phyloP scores from a whole-genome alignment of 1,140 invertebrate genomes.

The Alviniconcha marisindica region DNA sequence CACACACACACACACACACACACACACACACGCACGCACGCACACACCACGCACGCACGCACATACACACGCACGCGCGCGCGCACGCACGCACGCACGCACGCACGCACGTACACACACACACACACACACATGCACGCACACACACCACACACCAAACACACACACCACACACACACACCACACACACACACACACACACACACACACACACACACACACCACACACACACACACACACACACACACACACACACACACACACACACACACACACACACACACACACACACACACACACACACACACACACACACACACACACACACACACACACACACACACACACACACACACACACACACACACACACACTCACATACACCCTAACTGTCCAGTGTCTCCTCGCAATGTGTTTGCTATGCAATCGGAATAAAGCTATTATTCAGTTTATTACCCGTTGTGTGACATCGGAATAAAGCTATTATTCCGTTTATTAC shows the following conservation, averaged over 20 bases:
- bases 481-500: too few relatives aligned
- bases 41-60: background rate
- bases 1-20: background rate
- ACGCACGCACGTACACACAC: background rate
- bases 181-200: background rate
- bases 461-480: too few relatives aligned
- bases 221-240: background rate
- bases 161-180: constrained; percentile 1
- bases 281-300: background rate
- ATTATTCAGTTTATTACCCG: too few relatives aligned
- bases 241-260: background rate
- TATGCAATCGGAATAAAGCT: too few relatives aligned
- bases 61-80: background rate
- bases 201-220: background rate
- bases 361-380: too few relatives aligned
- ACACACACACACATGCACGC: background rate
- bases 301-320: too few relatives aligned
- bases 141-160: background rate
- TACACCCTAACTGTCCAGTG: too few relatives aligned
- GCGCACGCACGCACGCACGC: background rate
- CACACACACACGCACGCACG: background rate
- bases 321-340: too few relatives aligned
- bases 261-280: constrained; percentile 3
- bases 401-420: too few relatives aligned
- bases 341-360: too few relatives aligned